Conservation (phyloP, 2,113 vertebrate genomes). For the Oncorhynchus gorbuscha region DNA sequence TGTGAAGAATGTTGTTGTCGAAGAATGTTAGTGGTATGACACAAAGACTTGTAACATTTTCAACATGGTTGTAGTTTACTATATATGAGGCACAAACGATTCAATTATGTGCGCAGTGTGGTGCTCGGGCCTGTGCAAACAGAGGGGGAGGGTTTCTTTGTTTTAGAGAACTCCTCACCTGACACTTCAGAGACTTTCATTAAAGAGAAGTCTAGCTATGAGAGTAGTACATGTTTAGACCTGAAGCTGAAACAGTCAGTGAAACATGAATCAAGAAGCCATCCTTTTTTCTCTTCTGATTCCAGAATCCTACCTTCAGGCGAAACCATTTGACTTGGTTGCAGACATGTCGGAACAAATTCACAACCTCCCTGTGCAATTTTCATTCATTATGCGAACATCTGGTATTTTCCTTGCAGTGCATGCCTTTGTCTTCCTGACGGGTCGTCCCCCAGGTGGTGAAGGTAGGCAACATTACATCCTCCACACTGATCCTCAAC, state of each 20-base stretch:
- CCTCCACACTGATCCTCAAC: too few species aligned
- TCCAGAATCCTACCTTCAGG: constrained; percentile 43
- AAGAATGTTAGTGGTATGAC: constrained; percentile 11
- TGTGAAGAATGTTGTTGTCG: constrained; percentile 37
- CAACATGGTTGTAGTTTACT: not conserved
- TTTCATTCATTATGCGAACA: constrained; percentile 34
- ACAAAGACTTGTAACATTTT: not conserved
- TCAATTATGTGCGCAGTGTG: not conserved
- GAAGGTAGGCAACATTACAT: too few species aligned
- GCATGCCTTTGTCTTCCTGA: constrained; percentile 4
- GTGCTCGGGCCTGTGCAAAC: not conserved
- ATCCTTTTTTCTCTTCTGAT: constrained; percentile 34
- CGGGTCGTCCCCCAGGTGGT: too few species aligned
- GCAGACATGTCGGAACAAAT: constrained; percentile 56
- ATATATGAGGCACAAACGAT: constrained; percentile 1
- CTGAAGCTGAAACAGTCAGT: constrained; percentile 55
- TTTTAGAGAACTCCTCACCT: constrained; percentile 24
- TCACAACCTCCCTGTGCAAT: constrained; percentile 10
- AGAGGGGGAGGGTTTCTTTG: constrained; percentile 22
- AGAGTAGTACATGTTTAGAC: constrained; percentile 55
- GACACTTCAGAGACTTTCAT: constrained; percentile 55
- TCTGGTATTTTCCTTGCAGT: constrained; percentile 12
- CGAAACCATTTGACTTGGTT: constrained; percentile 26
- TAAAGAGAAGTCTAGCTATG: constrained; percentile 28
- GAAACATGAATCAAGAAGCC: constrained; percentile 55